Evolutionary conservation across 2,113 vertebrate genomes (phyloP).

Genomic region (Dromiciops gliroides): DNA sequence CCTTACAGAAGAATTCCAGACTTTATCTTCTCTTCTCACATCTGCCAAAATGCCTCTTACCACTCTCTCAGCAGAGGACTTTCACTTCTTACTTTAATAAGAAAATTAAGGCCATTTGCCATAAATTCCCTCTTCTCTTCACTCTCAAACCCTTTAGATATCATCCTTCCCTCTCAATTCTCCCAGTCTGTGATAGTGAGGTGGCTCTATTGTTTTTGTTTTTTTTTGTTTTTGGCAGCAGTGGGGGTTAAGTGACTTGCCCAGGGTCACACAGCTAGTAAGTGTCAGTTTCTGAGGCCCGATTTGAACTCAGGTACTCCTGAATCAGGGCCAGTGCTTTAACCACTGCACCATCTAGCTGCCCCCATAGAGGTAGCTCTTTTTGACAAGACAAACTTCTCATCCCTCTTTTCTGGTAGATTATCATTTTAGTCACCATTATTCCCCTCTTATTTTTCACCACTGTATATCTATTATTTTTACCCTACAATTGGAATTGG

Average conservation of each 20-base stretch:
- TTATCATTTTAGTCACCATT: neutral
- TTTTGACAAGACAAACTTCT: neutral
- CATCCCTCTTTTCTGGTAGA: neutral
- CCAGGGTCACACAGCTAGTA: too few relatives aligned
- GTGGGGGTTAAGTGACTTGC: too few relatives aligned
- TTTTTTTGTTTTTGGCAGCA: too few relatives aligned
- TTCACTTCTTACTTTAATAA: neutral
- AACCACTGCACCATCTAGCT: too few relatives aligned
- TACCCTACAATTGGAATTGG: neutral
- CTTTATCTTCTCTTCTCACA: neutral
- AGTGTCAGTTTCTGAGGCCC: too few relatives aligned
- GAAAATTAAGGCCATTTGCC: constrained; percentile 10
- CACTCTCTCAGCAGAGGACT: neutral
- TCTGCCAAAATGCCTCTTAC: neutral
- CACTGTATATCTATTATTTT: neutral
- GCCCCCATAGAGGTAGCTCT: neutral
- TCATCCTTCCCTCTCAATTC: neutral
- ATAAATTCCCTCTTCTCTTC: neutral
- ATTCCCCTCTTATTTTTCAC: neutral
- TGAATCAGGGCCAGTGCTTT: too few relatives aligned
- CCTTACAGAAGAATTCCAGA: neutral
- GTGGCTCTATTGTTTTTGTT: too few relatives aligned
- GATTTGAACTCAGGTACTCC: too few relatives aligned
- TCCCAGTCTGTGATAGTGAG: neutral
- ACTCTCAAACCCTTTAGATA: neutral